phyloP scores from a whole-genome alignment of 1,140 invertebrate genomes.

The Cydia splendana region DNA sequence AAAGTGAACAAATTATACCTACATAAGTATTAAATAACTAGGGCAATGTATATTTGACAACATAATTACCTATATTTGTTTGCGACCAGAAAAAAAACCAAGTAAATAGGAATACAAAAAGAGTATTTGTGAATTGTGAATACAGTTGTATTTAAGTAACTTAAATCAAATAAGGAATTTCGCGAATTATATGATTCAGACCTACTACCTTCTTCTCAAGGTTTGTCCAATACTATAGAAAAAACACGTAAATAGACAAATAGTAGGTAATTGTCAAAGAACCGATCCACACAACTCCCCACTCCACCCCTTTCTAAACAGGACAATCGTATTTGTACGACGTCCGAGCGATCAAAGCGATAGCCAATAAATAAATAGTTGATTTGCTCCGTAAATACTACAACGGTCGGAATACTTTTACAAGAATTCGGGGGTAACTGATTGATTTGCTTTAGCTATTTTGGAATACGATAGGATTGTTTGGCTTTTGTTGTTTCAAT shows the following conservation, averaged over 20 bases:
- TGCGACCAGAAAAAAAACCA: too few relatives aligned
- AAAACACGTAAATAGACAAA: background rate
- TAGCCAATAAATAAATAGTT: slow-evolving; percentile 75
- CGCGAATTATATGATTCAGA: too few relatives aligned
- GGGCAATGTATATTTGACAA: too few relatives aligned
- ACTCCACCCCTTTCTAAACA: slow-evolving; percentile 53
- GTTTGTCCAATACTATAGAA: too few relatives aligned
- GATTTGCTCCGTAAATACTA: slow-evolving; percentile 74
- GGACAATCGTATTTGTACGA: slow-evolving; percentile 66
- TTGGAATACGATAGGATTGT: slow-evolving; percentile 2
- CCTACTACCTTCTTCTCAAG: too few relatives aligned
- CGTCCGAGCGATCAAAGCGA: slow-evolving; percentile 70
- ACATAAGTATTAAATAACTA: too few relatives aligned
- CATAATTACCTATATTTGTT: too few relatives aligned
- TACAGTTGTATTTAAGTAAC: too few relatives aligned
- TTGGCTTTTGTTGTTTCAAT: slow-evolving; percentile 1
- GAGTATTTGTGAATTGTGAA: too few relatives aligned
- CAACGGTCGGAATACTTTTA: slow-evolving; percentile 65
- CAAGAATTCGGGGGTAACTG: slow-evolving; percentile 58
- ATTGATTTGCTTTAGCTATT: slow-evolving; percentile 34
- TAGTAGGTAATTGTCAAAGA: background rate
- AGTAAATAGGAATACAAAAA: too few relatives aligned
- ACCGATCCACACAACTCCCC: slow-evolving; percentile 46
- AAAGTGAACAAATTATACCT: too few relatives aligned
- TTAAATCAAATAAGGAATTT: too few relatives aligned